Evolutionary conservation across 2,888 invertebrate genomes (phyloP), one percentile per base, ranked within the genome.

Genomic region (Andrena dorsata): DNA sequence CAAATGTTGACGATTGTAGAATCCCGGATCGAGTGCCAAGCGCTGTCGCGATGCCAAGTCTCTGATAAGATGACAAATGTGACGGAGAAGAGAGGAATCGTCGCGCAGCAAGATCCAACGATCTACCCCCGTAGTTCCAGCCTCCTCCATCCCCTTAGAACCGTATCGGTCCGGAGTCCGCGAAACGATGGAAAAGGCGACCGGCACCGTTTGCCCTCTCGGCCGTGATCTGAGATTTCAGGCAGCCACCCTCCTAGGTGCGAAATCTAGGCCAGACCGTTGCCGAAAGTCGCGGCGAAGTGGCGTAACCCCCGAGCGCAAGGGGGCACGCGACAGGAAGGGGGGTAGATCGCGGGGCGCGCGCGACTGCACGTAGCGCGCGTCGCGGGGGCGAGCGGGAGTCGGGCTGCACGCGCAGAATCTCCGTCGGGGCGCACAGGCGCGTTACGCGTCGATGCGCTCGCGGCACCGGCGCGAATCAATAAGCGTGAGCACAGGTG

Each of bases 401-500:
- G 60, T 20, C 49, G 49, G 3, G 30, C 20, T 28, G 71, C 51
- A 58, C 58, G 78, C 78, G 76, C 81, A 80, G 80, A 82, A 82
- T 80, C 82, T 70, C 53, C 53, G 60, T 23, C 47, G 66, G 61
- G 71, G 78, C 68, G 73, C 83, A 82, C 73, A 76, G 63, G 83
- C 83, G 83, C 83, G 73, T 56, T 13, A 73, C 13, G 28, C 47
- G 72, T 1, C 66, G 49, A 23, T 13, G 28, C 65, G 47, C 16
- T 82, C 82, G 87, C 85, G 80, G 89, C 74, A 66, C 72, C 47
- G 56, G 72, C 79, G 72, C 86, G 86, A 91, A 91, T 91, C 91
- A 91, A 91, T 91, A 91, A 91, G 88, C 89, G 87, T 84, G 28
- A 86, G 88, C 74, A 86, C 88, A 90, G 90, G 90, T 90, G 89